These are phyloP conservation scores for Sitophilus oryzae DNA, from an alignment of 1,140 invertebrate genomes.

Conservation along the genomic window DNA sequence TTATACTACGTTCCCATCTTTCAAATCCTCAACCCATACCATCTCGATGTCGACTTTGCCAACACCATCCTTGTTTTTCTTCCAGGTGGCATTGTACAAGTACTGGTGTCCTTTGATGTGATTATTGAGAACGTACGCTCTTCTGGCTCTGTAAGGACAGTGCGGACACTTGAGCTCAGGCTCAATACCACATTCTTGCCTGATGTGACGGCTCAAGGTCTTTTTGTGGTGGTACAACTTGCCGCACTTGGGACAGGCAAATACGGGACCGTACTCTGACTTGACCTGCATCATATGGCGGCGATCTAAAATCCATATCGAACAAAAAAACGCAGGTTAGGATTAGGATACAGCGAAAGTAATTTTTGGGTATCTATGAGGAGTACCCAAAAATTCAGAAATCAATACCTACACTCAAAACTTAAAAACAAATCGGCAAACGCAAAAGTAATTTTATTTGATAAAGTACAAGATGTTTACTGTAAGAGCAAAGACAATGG, in stretches of 20 bases:
- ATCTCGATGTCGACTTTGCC: not conserved
- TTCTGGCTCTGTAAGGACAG: constrained; percentile 38
- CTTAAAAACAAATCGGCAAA: no score
- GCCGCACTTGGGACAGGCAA: constrained; percentile 50
- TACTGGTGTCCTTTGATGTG: constrained; percentile 37
- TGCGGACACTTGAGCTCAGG: constrained; percentile 52
- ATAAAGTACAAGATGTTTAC: no score
- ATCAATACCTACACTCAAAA: no score
- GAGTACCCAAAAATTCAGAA: no score
- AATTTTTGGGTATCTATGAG: no score
- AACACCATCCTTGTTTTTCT: not conserved
- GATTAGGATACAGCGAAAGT: no score
- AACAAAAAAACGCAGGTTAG: no score
- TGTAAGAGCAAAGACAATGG: no score
- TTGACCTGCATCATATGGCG: no score
- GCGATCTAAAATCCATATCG: no score
- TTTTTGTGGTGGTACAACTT: constrained; percentile 52
- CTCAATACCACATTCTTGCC: constrained; percentile 52
- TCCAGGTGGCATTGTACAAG: constrained; percentile 22
- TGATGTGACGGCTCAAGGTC: constrained; percentile 51
- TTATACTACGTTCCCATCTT: not conserved
- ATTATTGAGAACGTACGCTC: constrained; percentile 35
- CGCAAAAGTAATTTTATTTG: no score
- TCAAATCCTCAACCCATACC: not conserved
- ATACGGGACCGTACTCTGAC: no score